Conservation (phyloP, 2,888 invertebrate genomes). For the Sarcophaga caerulescens region DNA sequence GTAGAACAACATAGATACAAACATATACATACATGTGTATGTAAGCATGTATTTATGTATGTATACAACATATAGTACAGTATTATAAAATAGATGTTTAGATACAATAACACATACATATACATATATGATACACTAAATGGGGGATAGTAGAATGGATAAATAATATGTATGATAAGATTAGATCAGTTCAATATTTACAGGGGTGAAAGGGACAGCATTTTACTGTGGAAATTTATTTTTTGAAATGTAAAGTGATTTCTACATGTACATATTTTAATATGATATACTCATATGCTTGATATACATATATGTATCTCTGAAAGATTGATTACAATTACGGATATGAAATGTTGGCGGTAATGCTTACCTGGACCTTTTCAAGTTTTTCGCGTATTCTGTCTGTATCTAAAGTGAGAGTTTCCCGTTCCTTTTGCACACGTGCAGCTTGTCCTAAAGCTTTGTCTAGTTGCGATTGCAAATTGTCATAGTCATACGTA, state of each 20-base stretch:
- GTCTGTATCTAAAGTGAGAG: constrained; percentile 91
- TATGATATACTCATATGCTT: not conserved
- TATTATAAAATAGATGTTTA: no score
- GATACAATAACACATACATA: no score
- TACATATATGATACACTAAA: no score
- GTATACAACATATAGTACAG: not conserved
- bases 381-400: constrained; percentile 94
- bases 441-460: constrained; percentile 92
- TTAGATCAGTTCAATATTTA: not conserved
- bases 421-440: constrained; percentile 94
- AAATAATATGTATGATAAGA: not conserved
- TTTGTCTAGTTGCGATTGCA: constrained; percentile 95
- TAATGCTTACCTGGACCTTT: constrained; percentile 88
- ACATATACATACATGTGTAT: not conserved
- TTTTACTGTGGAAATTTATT: not conserved
- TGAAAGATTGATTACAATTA: constrained; percentile 26
- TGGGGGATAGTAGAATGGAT: not conserved
- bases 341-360: not conserved
- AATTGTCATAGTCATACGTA: constrained; percentile 93
- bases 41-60: not conserved
- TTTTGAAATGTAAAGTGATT: not conserved
- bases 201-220: not conserved
- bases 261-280: constrained; percentile 28
- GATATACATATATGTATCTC: constrained; percentile 11
- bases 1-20: constrained; percentile 55